Percentiles rank a stretch among this genome's conserved stretches.
phyloP scores from a whole-genome alignment of 2,888 invertebrate genomes.

The Leptinotarsa tumamoca region DNA sequence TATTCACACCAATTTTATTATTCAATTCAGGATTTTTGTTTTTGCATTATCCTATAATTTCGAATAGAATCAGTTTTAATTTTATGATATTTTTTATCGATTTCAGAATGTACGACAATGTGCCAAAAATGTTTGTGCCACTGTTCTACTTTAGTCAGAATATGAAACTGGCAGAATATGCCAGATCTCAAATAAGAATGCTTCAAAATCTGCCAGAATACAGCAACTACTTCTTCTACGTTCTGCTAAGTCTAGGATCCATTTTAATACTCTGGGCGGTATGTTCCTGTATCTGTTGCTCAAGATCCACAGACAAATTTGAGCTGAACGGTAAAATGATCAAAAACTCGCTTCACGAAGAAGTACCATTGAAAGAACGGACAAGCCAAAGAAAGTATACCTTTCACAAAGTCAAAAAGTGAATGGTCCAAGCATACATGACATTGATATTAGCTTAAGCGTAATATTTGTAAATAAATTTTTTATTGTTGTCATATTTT shows the following conservation, averaged over 20 bases:
- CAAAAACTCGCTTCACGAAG: slow-evolving; percentile 28
- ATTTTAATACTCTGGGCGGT: slow-evolving; percentile 52
- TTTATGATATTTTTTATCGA: slow-evolving; percentile 23
- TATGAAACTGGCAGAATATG: slow-evolving; percentile 71
- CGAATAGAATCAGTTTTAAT: not conserved
- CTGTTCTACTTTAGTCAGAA: slow-evolving; percentile 82
- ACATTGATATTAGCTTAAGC: slow-evolving; percentile 5
- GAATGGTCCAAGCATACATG: slow-evolving; percentile 17
- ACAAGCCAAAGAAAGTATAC: slow-evolving; percentile 36
- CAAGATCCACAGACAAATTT: slow-evolving; percentile 39
- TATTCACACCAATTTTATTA: too few relatives aligned
- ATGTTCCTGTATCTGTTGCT: slow-evolving; percentile 52
- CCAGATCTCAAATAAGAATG: slow-evolving; percentile 70
- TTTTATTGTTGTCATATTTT: slow-evolving; percentile 15
- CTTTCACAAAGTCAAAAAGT: slow-evolving; percentile 27
- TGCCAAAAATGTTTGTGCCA: slow-evolving; percentile 78
- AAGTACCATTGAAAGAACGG: slow-evolving; percentile 41
- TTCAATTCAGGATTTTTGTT: too few relatives aligned
- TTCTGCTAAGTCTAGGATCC: slow-evolving; percentile 52
- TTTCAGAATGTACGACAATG: slow-evolving; percentile 74
- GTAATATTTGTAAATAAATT: slow-evolving; percentile 20
- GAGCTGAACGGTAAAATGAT: slow-evolving; percentile 26
- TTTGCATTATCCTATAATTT: not conserved
- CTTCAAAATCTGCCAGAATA: slow-evolving; percentile 69
- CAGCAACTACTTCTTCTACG: slow-evolving; percentile 49